Percentiles rank a stretch among this genome's conserved stretches.
Conservation (phyloP, 2,113 vertebrate species). For the Scopus umbretta region DNA sequence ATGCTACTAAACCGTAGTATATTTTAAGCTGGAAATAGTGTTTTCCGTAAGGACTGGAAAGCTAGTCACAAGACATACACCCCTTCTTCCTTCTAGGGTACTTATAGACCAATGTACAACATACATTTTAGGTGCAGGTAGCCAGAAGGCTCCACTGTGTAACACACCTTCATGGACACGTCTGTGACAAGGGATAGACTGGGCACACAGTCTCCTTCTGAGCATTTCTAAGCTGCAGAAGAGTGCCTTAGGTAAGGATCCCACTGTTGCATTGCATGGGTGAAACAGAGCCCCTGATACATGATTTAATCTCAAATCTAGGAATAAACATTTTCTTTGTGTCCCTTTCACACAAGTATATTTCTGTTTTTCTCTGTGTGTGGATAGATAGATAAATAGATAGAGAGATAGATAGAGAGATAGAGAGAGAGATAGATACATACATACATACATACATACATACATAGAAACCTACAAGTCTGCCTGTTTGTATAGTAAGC, state of each 20-base stretch:
- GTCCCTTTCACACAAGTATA: background rate
- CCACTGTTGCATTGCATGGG: fast-evolving
- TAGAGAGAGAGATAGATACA: no score
- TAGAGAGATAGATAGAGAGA: no score
- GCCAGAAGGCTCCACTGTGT: background rate
- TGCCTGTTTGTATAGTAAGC: background rate
- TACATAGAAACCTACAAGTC: no score
- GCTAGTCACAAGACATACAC: background rate
- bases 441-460: no score
- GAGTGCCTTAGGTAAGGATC: background rate
- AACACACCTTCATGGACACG: background rate
- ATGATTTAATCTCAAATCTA: background rate
- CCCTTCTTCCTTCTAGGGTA: background rate
- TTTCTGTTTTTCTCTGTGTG: background rate
- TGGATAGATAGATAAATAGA: background rate
- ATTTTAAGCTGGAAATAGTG: background rate
- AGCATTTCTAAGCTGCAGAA: background rate
- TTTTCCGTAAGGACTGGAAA: background rate
- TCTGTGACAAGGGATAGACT: background rate
- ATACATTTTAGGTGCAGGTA: background rate
- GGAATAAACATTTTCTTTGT: background rate
- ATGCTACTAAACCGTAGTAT: background rate
- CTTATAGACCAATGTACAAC: background rate
- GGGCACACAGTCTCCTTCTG: fast-evolving
- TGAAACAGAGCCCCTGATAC: background rate